Evolutionary conservation across 2,888 invertebrate genomes (phyloP), one percentile per base, ranked within the genome.

Genomic region (Nemoura dubitans): DNA sequence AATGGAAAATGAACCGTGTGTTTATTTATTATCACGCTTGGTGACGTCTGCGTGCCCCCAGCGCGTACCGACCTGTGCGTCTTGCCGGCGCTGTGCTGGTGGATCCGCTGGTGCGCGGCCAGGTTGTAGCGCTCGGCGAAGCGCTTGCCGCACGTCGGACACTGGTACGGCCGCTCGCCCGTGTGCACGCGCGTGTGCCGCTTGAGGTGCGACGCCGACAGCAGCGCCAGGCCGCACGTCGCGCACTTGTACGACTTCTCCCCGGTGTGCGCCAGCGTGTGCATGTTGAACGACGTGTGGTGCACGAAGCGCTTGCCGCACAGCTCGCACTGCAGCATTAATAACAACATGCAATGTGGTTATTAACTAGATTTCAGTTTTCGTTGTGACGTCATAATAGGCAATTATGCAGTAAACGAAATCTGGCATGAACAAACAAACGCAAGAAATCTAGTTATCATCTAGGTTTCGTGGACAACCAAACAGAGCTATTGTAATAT

Each of bases 211-310:
- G 95, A 95, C 88, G 93, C 93, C 88, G 94, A 94, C 91, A 94
- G 92, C 83, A 95, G 92, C 88, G 93, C 93, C 86, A 94, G 91
- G 27, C 94, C 93, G 91, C 95, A 95, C 89, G 93, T 91, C 89
- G 92, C 92, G 90, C 94, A 94, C 88, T 93, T 91, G 92, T 93
- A 93, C 87, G 93, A 92, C 91, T 94, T 94, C 88, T 93, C 91
- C 88, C 94, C 94, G 80, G 93, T 92, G 91, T 95, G 95, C 42
- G 94, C 93, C 90, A 95, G 91, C 90, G 93, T 93, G 91, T 95
- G 95, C 93, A 95, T 94, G 91, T 94, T 94, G 92, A 95, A 95
- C 80, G 95, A 95, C 78, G 95, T 94, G 90, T 95, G 95, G 92
- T 95, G 95, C 89, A 95, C 93, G 91, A 94, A 94, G 88, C 94